A percentile compares a stretch with the other conserved stretches of the same genome.
Conservation (phyloP, 2,797 vertebrate genomes). For the Schizopygopsis pylzovi region DNA sequence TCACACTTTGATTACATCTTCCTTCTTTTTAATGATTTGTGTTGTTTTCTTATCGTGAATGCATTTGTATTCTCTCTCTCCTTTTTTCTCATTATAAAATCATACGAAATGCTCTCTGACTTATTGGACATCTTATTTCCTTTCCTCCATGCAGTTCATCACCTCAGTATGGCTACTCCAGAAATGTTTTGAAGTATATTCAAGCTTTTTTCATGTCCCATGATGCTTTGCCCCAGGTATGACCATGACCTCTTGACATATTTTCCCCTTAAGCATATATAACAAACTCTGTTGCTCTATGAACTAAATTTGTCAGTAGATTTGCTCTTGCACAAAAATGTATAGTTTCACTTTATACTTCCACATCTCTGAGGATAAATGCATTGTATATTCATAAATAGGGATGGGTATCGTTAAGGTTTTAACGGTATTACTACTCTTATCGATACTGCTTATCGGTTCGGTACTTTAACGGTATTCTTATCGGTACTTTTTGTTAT, state of each 20-base stretch:
- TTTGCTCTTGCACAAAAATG: neutral
- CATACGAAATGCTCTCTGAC: neutral
- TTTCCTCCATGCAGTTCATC: neutral
- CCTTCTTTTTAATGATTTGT: neutral
- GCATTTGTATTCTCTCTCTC: neutral
- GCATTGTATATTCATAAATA: slow-evolving; percentile 1
- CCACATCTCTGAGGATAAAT: neutral
- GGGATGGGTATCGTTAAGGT: too few relatives aligned
- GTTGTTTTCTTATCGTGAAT: neutral
- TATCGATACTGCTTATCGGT: too few relatives aligned
- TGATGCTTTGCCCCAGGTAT: slow-evolving; percentile 1
- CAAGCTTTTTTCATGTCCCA: neutral
- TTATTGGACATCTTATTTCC: neutral
- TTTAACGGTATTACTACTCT: too few relatives aligned
- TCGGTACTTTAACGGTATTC: too few relatives aligned
- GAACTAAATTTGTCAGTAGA: neutral
- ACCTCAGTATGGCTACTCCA: neutral
- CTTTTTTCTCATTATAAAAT: neutral
- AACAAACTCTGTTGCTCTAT: neutral
- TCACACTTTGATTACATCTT: neutral
- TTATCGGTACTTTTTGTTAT: too few relatives aligned
- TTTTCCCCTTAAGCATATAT: neutral
- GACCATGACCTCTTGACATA: neutral
- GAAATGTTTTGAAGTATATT: neutral
- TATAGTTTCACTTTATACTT: slow-evolving; percentile 20